phyloP scores from a whole-genome alignment of 1,140 invertebrate species.

The Tetragonula clypearis region DNA sequence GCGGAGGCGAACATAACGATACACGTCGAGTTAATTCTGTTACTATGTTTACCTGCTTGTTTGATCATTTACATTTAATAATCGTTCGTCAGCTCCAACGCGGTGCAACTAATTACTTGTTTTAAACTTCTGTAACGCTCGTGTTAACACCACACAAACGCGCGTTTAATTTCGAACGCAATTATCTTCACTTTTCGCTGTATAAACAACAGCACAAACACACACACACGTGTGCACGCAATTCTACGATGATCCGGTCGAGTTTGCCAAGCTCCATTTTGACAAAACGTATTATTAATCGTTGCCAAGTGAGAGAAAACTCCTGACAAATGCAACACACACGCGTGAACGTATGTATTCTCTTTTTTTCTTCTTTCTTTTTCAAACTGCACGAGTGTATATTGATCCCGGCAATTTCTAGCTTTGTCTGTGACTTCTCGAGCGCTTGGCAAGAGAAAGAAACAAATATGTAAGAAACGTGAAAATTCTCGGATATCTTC shows the following conservation, averaged over 20 bases:
- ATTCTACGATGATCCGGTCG: neutral
- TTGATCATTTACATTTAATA: constrained; percentile 42
- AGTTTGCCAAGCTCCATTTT: neutral
- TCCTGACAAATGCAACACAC: neutral
- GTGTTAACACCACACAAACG: constrained; percentile 17
- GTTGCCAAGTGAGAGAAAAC: neutral
- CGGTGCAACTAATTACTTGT: constrained; percentile 30
- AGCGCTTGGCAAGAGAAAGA: too few relatives aligned
- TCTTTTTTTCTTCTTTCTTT: neutral
- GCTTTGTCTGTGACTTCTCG: too few relatives aligned
- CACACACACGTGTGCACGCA: neutral
- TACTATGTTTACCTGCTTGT: neutral
- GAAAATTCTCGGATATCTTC: too few relatives aligned
- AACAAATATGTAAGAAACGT: too few relatives aligned
- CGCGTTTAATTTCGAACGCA: constrained; percentile 19
- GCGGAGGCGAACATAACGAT: neutral
- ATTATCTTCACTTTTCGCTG: constrained; percentile 19
- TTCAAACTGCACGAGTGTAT: neutral
- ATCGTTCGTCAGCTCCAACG: constrained; percentile 25
- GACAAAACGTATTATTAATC: constrained; percentile 16
- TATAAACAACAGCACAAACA: neutral
- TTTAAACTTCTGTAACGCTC: constrained; percentile 14
- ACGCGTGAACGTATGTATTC: too few relatives aligned
- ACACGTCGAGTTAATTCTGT: neutral
- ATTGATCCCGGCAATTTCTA: neutral